phyloP scores from a whole-genome alignment of 2,888 invertebrate species.

The Reticulitermes lucifugus region DNA sequence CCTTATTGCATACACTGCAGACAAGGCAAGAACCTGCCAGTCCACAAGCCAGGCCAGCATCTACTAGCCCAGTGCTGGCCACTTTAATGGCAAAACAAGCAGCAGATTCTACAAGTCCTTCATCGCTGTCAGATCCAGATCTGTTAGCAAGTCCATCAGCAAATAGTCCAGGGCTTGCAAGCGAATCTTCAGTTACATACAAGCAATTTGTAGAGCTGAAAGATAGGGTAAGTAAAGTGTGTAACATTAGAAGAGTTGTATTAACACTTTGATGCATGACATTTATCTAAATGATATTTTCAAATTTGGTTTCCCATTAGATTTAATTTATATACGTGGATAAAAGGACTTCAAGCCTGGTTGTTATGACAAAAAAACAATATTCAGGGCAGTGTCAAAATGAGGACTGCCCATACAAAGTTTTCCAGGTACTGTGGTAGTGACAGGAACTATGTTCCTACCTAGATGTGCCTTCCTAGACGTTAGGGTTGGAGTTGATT shows the following conservation, averaged over 20 bases:
- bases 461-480: no score
- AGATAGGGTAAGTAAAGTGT: slow-evolving; percentile 63
- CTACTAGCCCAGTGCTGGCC: slow-evolving; percentile 35
- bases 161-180: slow-evolving; percentile 21
- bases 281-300: no score
- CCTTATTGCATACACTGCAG: background rate
- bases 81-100: slow-evolving; percentile 5
- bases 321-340: no score
- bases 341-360: no score
- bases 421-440: no score
- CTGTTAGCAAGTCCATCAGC: slow-evolving; percentile 28
- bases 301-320: no score
- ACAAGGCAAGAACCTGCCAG: background rate
- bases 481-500: no score
- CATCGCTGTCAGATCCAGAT: slow-evolving; percentile 42
- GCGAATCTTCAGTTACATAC: slow-evolving; percentile 52
- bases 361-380: no score
- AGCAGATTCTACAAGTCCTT: slow-evolving; percentile 42
- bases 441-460: no score
- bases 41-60: background rate
- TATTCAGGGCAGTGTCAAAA: no score
- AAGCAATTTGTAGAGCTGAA: slow-evolving; percentile 61
- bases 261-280: background rate
- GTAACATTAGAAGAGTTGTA: background rate
- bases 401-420: no score